Percentiles rank a stretch among this genome's conserved stretches.
These are phyloP conservation scores for Denticeps clupeoides DNA, from an alignment of 2,797 vertebrate species.

Conservation along the genomic window DNA sequence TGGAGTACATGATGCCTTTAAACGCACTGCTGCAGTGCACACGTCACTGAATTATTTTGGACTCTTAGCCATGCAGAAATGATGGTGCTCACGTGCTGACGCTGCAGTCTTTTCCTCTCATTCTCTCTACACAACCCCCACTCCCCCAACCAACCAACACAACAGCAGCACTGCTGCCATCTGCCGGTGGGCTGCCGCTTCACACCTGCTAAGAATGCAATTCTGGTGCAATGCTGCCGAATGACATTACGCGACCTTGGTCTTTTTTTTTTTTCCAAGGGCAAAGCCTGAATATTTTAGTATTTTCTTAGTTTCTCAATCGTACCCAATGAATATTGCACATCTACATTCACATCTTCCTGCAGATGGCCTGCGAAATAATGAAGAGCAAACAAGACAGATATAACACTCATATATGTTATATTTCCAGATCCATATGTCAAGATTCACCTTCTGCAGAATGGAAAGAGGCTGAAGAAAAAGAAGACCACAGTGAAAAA, in stretches of 20 bases:
- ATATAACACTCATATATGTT: too few species aligned
- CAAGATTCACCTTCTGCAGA: slow-evolving; percentile 94
- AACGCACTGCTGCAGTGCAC: slow-evolving; percentile 8
- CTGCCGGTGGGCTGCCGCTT: slow-evolving; percentile 34
- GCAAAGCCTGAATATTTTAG: too few species aligned
- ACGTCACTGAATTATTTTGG: slow-evolving; percentile 34
- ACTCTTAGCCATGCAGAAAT: slow-evolving; percentile 25
- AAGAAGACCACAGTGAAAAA: slow-evolving; percentile 99
- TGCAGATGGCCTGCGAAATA: neutral
- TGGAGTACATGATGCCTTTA: too few species aligned
- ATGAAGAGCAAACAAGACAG: too few species aligned
- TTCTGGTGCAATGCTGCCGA: neutral
- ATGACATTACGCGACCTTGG: neutral
- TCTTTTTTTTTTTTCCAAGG: too few species aligned
- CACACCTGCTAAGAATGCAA: too few species aligned
- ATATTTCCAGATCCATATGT: slow-evolving; percentile 82
- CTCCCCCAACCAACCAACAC: slow-evolving; percentile 13
- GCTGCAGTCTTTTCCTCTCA: slow-evolving; percentile 40
- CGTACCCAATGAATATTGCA: too few species aligned
- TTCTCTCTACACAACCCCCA: slow-evolving; percentile 22
- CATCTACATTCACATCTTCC: neutral
- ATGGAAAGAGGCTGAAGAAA: slow-evolving; percentile 93
- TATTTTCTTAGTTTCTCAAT: too few species aligned
- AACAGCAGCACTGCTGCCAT: slow-evolving; percentile 33
- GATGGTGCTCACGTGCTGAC: slow-evolving; percentile 48